Evolutionary conservation across 2,888 invertebrate species (phyloP), one percentile per base, ranked within the genome.

Genomic region (Drosophila yooni): DNA sequence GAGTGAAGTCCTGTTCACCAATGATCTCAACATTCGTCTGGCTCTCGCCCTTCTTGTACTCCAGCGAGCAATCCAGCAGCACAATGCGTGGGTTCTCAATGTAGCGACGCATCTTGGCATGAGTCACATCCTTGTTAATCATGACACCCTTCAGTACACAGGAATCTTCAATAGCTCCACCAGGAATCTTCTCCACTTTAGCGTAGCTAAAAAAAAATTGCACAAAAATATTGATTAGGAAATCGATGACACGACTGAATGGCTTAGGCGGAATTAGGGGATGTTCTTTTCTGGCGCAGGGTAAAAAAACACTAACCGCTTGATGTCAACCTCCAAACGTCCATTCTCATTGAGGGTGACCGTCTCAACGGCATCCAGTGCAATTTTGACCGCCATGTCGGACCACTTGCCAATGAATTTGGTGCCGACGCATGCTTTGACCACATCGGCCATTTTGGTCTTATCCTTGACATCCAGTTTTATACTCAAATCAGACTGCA

Each of bases 21-120:
- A 96, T 94, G 71, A 99, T 97, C 94, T 99, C 99, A 36, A 99
- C 97, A 92, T 99, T 98, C 7, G 99, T 99, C 94, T 98, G 98
- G 91, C 98, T 98, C 94, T 99, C 99, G 38, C 99, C 99, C 93
- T 99, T 99, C 94, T 99, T 99, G 94, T 99, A 99, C 93, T 99
- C 99, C 64, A 99, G 94, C 1, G 97, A 96, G 93, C 99, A 99
- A 94, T 99, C 99, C 34, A 99, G 94, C 60, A 99, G 94, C 1
- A 99, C 94, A 90, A 99, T 99, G 81, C 99, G 95, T 0, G 99
- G 99, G 93, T 99, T 98, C 93, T 98, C 97, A 86, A 99, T 98
- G 85, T 95, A 95, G 52, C 99, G 95, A 83, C 95, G 95, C 99
- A 99, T 99, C 94, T 99, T 99, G 0, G 99, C 96, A 93, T 99